Evolutionary conservation across 53 echinoderm and acorn worm genomes (phyloP), one percentile per base, ranked within the genome.

Genomic region (Echinometra lucunter): DNA sequence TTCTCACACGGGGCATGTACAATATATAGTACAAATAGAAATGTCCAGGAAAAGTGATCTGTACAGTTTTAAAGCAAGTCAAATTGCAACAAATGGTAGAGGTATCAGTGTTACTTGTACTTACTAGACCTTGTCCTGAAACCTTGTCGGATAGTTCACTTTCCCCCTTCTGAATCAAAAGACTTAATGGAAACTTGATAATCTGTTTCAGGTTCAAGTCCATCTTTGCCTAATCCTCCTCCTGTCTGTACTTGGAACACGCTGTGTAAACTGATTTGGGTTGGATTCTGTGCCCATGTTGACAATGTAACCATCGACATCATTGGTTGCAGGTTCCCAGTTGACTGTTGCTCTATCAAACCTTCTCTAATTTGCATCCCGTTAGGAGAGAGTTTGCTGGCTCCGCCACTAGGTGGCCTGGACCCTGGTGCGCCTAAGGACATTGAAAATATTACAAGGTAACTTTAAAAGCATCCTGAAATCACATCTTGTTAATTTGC

Each of bases 101-200:
- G 8, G 53, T 53, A 67, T 67, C 6, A 67, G 30, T 47, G 69
- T 27, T 85, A 1, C n/a, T 28, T 13, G 27, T 49, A 85, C 85
- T 85, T 8, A 85, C 85, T 85, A 47, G 85, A 45, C 49, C 92
- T 37, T 34, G 93, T 93, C 37, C 93, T 93, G 38, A 93, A 45
- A 19, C 44, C 53, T 74, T 93, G 93, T 74, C 57, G 58, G 18
- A 93, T 45, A 34, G 93, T 80, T 47, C 80, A 30, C 78, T 81
- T 93, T 45, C 80, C 93, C 37, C 93, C 93, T 18, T 57, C 80
- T 57, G 53, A 35, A 93, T 78, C 74, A 45, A 55, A 44, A 1
- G 93, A 93, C 27, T 57, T 74, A 57, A 93, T 53, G 35, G 93
- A 93, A 34, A 93, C 93, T 45, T n/a, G 42, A 78, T 93, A 91